phyloP scores from a whole-genome alignment of 23 tunicate genomes.

The Trididemnum miniatum region DNA sequence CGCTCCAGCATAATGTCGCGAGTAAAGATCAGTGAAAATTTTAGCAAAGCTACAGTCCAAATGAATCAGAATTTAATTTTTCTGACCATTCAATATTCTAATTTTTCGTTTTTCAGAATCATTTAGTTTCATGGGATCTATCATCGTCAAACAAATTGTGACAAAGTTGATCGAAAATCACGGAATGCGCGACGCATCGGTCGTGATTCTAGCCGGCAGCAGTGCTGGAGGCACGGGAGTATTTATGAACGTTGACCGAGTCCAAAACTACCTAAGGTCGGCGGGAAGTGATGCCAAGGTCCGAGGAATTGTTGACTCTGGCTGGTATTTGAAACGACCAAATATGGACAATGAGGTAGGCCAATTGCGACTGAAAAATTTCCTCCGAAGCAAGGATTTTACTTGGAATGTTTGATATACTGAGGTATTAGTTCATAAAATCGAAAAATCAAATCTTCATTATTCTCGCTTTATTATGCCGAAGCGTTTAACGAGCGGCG shows the following conservation, averaged over 20 bases:
- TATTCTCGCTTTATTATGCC: too few species aligned
- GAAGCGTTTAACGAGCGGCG: too few species aligned
- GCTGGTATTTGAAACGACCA: slow-evolving; percentile 50
- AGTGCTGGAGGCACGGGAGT: slow-evolving; percentile 83
- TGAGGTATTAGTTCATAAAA: too few species aligned
- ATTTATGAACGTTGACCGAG: slow-evolving; percentile 59
- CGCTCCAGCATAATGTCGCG: too few species aligned
- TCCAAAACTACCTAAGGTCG: slow-evolving; percentile 25
- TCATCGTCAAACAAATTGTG: slow-evolving; percentile 48
- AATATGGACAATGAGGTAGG: slow-evolving; percentile 41
- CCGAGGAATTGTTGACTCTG: slow-evolving; percentile 59
- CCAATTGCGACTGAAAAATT: too few species aligned
- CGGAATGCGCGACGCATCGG: slow-evolving; percentile 36
- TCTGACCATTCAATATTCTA: too few species aligned
- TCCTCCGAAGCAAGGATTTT: too few species aligned
- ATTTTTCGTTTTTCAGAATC: slow-evolving; percentile 22
- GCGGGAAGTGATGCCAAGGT: slow-evolving; percentile 32
- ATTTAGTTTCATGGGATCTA: slow-evolving; percentile 61
- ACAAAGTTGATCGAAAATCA: slow-evolving; percentile 26
- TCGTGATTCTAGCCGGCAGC: slow-evolving; percentile 53
- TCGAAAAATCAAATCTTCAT: too few species aligned
- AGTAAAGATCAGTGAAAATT: too few species aligned
- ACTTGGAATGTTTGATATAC: too few species aligned
- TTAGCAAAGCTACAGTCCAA: too few species aligned
- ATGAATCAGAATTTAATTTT: too few species aligned